Base-by-base conservation (phyloP, 1,140 invertebrate species). In the Aphaenogaster rudis region DNA sequence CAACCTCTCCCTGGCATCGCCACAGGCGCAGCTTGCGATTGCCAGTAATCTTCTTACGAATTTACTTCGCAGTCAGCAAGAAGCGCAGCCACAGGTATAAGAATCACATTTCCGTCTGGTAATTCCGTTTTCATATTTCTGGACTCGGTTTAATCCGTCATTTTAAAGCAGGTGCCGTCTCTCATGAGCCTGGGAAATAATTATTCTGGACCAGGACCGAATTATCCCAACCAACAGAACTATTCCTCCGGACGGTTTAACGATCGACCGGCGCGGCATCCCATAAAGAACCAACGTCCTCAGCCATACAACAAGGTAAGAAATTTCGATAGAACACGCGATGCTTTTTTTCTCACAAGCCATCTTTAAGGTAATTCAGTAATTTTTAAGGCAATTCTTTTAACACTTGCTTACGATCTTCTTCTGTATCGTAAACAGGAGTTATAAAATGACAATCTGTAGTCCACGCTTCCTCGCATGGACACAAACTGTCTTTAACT, bases 231-330 rank as follows among this genome's bases (percentile, higher is more conserved):
- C 64, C 94, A 95, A 63, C 94, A 94, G 76, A 94, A 93, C 48
- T 96, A 92, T 88, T 92, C 93, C 21, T 93, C 94, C 42, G 93
- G 93, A 88, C 93, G 95, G 11, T 95, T 93, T 81, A 95, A 93
- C 86, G 95, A 96, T 85, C 92, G 95, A 74, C 90, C 90, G 9
- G 90, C 91, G 80, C 91, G 95, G 42, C 93, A 93, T 36, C 91
- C 91, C 0, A 91, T 94, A 91, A 95, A 96, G 89, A 95, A 94
- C 78, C 94, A 95, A 88, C 93, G 95, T 59, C 72, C 93, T 17
- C 95, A 96, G 87, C 95, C 95, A 0, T 96, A 96, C 72, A 96
- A 95, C 64, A 96, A 96, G 95, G 95, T 96, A 96, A 86, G 91
- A 66, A 48, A 74, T 66, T 48, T 72, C 8, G 21, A 66, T 86